Base-by-base conservation (phyloP, 2,888 invertebrate genomes). In the Notodonta dromedarius region DNA sequence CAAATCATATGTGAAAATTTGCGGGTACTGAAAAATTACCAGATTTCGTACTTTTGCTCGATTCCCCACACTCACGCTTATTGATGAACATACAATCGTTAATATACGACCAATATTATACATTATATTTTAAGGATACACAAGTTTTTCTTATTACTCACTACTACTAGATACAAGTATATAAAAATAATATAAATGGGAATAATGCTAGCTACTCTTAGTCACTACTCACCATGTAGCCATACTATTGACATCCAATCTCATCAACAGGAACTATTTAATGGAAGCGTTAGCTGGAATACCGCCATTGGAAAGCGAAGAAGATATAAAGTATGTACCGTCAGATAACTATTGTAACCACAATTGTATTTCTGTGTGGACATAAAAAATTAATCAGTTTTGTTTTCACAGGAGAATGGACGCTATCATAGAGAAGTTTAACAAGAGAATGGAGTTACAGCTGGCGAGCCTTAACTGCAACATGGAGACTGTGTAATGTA, bases 271-370 rank as follows among this genome's bases (percentile, higher is more conserved):
- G 76, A 95, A 95, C 77, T 96, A 97, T 81, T 96, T 98, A 70
- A 95, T 95, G 73, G 98, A 98, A 89, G 98, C 98, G 0, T 87
- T 98, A 62, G 96, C 96, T 65, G 95, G 96, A 6, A 95, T 97
- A 70, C 97, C 97, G 39, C 94, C 94, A 0, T 86, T 97, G 12
- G 94, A 95, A 74, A 91, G 83, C 14, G 95, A 95, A 69, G 95
- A 95, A 78, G 95, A 95, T 69, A 94, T 91, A 82, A 94, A 75
- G 95, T 94, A 69, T 84, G 86, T 80, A 61, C 44, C 13, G 1
- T 3, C 35, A 46, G n/a, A 46, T 46, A n/a, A 42, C 9, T 42
- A 11, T 42, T 11, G 42, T 42, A 9, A 42, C 42, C 9, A 42
- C 12, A 42, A 8, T 12, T 24, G 24, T 24, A 24, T 24, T 24